Base-by-base conservation (phyloP, 2,888 invertebrate species). In the Cerceris rybyensis region DNA sequence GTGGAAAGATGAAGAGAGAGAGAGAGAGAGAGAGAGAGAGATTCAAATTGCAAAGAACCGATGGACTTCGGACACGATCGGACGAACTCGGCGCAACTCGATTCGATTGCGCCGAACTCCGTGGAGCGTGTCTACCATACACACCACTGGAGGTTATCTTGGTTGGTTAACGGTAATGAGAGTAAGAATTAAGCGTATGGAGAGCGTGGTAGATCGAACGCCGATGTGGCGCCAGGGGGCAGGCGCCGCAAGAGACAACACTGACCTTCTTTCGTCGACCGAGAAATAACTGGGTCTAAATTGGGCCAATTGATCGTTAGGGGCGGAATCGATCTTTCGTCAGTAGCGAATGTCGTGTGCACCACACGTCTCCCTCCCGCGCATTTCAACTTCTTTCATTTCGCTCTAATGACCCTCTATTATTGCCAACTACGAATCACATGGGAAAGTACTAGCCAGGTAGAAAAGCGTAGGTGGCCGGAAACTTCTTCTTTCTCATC, bases 191-290 rank as follows among this genome's bases (percentile, higher is more conserved):
- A 83, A 82, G 57, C 65, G 52, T 68, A 67, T 75, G 52, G 58
- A 77, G 74, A 75, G 64, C 11, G 67, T 69, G 64, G 78, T 49
- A 49, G 49, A 43, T 58, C 55, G 58, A 73, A 68, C 81, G 81
- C 63, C 82, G 54, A 42, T 60, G 43, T 58, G 83, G 80, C 85
- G 83, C 75, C 79, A 46, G 83, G 80, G 83, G 83, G 74, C 79
- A 46, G 57, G 46, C 77, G 58, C 68, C 55, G 67, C 66, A 75
- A 74, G 70, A 71, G 69, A 70, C 76, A 81, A 75, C 81, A 85
- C 81, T 85, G 85, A 85, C 85, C 85, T 85, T 85, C 78, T 85
- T 77, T 63, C 75, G 65, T 75, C 61, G 70, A 70, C 52, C 59
- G 52, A 79, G 72, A 78, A 82, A 84, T 82, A 78, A 75, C 76